Evolutionary conservation across 1,140 invertebrate species (phyloP).

Genomic region (Schmidtea mediterranea): DNA sequence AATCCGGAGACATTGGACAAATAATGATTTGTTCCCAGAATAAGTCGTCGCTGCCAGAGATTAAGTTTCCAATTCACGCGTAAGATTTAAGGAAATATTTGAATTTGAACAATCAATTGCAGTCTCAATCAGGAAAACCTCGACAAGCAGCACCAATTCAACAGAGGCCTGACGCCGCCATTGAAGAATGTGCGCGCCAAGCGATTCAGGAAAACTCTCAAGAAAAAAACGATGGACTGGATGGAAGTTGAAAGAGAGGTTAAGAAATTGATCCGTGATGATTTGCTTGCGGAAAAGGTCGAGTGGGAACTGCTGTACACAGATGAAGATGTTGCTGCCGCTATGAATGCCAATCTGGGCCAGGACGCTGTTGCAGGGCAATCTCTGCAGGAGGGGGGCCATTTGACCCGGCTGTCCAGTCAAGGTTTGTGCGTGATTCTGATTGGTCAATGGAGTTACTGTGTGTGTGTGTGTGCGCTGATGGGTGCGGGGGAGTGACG

Average conservation of each 20-base stretch:
- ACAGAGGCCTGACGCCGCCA: constrained; percentile 44
- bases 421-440: too few species aligned
- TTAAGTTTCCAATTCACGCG: background rate
- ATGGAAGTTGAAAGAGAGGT: constrained; percentile 89
- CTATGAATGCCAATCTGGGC: too few species aligned
- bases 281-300: constrained; percentile 62
- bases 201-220: constrained; percentile 77
- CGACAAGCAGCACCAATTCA: constrained; percentile 5
- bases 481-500: too few species aligned
- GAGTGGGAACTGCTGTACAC: constrained; percentile 47
- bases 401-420: too few species aligned
- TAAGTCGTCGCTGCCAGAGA: constrained; percentile 8
- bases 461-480: too few species aligned
- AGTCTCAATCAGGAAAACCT: background rate
- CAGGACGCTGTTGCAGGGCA: too few species aligned
- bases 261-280: constrained; percentile 58
- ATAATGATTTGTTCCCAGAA: constrained; percentile 21
- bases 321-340: background rate
- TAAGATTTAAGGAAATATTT: background rate
- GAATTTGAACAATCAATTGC: background rate
- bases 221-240: constrained; percentile 78
- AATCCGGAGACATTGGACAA: constrained; percentile 72
- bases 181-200: constrained; percentile 72
- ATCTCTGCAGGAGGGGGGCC: too few species aligned
- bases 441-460: too few species aligned